Percentiles rank a stretch among this genome's conserved stretches.
These are phyloP conservation scores for Heliothis subflexa DNA, from an alignment of 1,140 invertebrate species.

Conservation along the genomic window DNA sequence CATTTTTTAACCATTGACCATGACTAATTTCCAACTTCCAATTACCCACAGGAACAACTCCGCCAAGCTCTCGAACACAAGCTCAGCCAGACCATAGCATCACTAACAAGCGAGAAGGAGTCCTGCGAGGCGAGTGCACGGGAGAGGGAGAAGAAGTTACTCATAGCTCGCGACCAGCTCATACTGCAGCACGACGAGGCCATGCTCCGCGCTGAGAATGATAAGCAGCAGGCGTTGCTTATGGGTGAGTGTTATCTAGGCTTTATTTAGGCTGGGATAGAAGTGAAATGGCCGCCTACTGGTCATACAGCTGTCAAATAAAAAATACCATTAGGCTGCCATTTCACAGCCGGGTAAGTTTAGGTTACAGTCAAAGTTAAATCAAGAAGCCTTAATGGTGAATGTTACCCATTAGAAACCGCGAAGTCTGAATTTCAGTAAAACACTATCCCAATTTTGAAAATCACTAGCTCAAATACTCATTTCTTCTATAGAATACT, in stretches of 20 bases:
- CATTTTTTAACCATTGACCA: neutral
- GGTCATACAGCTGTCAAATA: too few relatives aligned
- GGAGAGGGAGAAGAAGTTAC: slow-evolving; percentile 90
- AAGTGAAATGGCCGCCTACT: too few relatives aligned
- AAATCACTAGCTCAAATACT: too few relatives aligned
- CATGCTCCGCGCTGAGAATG: slow-evolving; percentile 93
- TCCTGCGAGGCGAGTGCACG: slow-evolving; percentile 90
- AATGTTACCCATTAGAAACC: too few relatives aligned
- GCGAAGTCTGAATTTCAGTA: too few relatives aligned
- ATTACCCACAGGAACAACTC: slow-evolving; percentile 88
- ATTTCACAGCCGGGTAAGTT: too few relatives aligned
- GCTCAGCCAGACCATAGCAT: slow-evolving; percentile 90
- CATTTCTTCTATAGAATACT: too few relatives aligned
- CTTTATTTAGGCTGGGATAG: too few relatives aligned
- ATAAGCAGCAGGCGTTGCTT: slow-evolving; percentile 94
- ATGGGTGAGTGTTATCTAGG: slow-evolving; percentile 87
- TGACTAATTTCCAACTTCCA: neutral
- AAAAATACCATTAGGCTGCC: too few relatives aligned
- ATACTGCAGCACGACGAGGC: slow-evolving; percentile 94
- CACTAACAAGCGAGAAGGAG: slow-evolving; percentile 91
- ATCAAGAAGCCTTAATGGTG: too few relatives aligned
- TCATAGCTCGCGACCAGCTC: slow-evolving; percentile 91
- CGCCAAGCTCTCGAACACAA: slow-evolving; percentile 90
- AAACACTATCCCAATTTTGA: too few relatives aligned
- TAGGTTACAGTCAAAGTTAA: too few relatives aligned